Base-by-base conservation (phyloP, 2,888 invertebrate genomes). In the Diplazon laetatorius region DNA sequence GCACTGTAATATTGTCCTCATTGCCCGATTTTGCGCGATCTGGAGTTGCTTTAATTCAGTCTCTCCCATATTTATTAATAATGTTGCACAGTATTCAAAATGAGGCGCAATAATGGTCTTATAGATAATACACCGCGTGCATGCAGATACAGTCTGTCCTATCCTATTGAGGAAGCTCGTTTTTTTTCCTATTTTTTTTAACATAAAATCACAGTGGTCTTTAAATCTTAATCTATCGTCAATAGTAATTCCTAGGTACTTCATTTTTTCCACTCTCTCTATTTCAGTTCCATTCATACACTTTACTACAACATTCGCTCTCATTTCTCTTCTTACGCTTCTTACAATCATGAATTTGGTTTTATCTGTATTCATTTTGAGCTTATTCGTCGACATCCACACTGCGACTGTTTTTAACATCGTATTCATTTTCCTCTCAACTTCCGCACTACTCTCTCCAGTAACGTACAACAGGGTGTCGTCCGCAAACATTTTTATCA, bases 331-430 rank as follows among this genome's bases (percentile, higher is more conserved):
- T 14, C 70, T 69, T 18, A 50, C 44, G 30, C 76, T 50, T 25
- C 57, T 70, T 0, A 81, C 30, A 20, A 75, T 20, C 72, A 81
- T 81, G n/a, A 0, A 71, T 68, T 79, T 79, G 1, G 73, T 79
- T 59, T 79, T 63, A 5, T 14, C 50, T 5, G 66, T 52, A 63
- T 81, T 81, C 59, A 81, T 55, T 60, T 66, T 71, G 1, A 78
- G 20, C 42, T 37, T 63, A 22, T 77, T 76, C 0, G 39, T 25
- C 14, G 55, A 63, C 71, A 81, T 73, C 81, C 76, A 81, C 14
- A 20, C 12, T 59, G 63, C 68, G 2, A 66, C 52, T 9, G 20
- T 46, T 2, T 9, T 46, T 20, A 80, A 22, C 9, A 9, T 63
- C n/a, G 1, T 1, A 39, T 80, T 71, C 63, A 80, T 52, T 12